These are phyloP conservation scores for Pammene aurita DNA, from an alignment of 2,888 invertebrate species.

Conservation along the genomic window DNA sequence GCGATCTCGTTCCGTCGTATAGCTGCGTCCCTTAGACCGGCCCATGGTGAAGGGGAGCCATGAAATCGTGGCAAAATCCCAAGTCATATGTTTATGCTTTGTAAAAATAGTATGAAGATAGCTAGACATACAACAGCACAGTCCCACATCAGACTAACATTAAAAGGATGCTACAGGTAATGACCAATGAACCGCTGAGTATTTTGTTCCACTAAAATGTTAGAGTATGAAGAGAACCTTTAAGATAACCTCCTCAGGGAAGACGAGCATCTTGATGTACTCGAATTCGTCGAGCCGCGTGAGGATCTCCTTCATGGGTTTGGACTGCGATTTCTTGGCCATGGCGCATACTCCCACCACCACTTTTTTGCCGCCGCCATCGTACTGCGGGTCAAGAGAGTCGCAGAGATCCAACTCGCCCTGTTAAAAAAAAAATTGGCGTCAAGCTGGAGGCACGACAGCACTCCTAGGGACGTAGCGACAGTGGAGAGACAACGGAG, in stretches of 20 bases:
- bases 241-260: conserved; percentile 97
- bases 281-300: conserved; percentile 98
- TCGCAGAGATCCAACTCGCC: conserved; percentile 91
- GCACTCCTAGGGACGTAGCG: too few species aligned
- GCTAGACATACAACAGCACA: not conserved
- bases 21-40: too few species aligned
- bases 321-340: conserved; percentile 99
- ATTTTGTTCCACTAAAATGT: conserved; percentile 79
- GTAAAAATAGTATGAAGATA: not conserved
- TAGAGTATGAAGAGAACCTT: conserved; percentile 86
- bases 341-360: conserved; percentile 99
- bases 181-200: conserved; percentile 45
- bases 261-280: conserved; percentile 96
- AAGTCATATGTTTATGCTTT: too few species aligned
- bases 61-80: too few species aligned
- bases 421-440: conserved; percentile 68
- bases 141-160: not conserved
- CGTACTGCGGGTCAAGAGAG: conserved; percentile 83
- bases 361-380: conserved; percentile 92
- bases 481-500: too few species aligned
- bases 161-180: not conserved
- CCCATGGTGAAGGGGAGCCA: too few species aligned
- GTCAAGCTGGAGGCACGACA: too few species aligned
- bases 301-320: conserved; percentile 99
- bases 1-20: too few species aligned